phyloP scores from a whole-genome alignment of 2,888 invertebrate genomes.

The Parthenolecanium corni region DNA sequence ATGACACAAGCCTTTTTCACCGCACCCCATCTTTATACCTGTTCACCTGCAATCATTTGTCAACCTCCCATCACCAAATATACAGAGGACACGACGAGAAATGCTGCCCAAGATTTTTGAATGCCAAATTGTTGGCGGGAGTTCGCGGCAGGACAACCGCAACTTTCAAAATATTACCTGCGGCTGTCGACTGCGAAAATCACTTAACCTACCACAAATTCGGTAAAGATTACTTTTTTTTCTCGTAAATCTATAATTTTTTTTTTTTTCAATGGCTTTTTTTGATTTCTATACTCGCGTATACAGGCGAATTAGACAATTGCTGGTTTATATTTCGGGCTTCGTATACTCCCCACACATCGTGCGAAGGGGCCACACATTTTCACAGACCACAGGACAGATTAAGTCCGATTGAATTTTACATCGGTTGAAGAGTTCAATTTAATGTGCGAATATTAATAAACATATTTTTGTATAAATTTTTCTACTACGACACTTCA shows the following conservation, averaged over 20 bases:
- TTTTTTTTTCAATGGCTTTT: neutral
- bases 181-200: slow-evolving; percentile 7
- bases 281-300: neutral
- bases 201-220: slow-evolving; percentile 24
- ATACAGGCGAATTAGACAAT: no score
- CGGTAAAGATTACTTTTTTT: neutral
- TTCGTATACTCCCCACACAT: no score
- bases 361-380: no score
- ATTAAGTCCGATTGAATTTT: no score
- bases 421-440: no score
- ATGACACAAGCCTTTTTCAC: slow-evolving; percentile 12
- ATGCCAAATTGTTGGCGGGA: neutral
- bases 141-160: slow-evolving; percentile 19
- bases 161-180: slow-evolving; percentile 26
- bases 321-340: no score
- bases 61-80: neutral
- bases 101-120: neutral
- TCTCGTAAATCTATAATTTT: neutral
- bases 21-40: neutral
- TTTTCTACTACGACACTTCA: no score
- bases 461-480: no score
- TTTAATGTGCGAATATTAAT: no score
- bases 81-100: neutral
- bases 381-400: no score
- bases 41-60: slow-evolving; percentile 12